A percentile compares a stretch with the other conserved stretches of the same genome.
Evolutionary conservation across 2,888 invertebrate species (phyloP).

Genomic region (Spilosoma lubricipeda): DNA sequence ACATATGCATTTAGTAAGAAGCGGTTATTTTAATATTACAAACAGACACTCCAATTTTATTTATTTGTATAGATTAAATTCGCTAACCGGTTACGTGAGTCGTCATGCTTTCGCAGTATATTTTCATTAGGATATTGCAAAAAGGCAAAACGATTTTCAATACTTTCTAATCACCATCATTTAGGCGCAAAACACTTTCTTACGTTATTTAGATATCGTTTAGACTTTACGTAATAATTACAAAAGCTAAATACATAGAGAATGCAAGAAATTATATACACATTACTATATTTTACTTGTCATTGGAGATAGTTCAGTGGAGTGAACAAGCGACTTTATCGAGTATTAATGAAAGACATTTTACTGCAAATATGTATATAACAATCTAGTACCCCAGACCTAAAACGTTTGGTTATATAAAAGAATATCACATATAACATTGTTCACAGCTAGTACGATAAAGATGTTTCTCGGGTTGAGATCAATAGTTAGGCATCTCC

Average conservation of each 20-base stretch:
- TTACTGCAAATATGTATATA: neutral
- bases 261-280: neutral
- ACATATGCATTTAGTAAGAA: too few species aligned
- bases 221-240: neutral
- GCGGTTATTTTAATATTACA: too few species aligned
- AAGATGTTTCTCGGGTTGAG: too few species aligned
- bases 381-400: neutral
- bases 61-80: too few species aligned
- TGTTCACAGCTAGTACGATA: neutral
- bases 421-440: neutral
- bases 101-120: slow-evolving; percentile 37
- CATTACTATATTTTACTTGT: neutral
- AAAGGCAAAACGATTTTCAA: slow-evolving; percentile 35
- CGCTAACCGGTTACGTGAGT: slow-evolving; percentile 27
- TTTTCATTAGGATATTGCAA: slow-evolving; percentile 31
- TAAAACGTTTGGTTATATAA: neutral
- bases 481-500: too few species aligned
- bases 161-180: slow-evolving; percentile 44
- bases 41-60: too few species aligned
- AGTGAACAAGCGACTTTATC: neutral
- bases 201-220: neutral
- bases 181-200: slow-evolving; percentile 5
- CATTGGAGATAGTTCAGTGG: neutral
- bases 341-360: neutral
- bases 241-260: neutral